Base-by-base conservation (phyloP, 2,797 vertebrate species). In the Arrhamphus sclerolepis region DNA sequence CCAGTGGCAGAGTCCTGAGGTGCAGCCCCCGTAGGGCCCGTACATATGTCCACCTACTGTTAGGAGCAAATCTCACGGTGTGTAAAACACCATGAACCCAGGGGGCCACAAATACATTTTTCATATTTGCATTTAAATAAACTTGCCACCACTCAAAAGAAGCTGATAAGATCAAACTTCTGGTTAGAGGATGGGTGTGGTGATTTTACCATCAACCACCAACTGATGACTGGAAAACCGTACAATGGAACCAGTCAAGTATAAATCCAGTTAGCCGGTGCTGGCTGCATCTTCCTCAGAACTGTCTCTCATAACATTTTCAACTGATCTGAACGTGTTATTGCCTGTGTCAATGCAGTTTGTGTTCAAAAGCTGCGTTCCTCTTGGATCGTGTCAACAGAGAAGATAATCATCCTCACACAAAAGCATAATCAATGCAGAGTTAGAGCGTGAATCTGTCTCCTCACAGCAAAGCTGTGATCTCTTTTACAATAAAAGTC, bases 1-100 rank as follows among this genome's bases (percentile, higher is more conserved):
- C 83, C 88, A 82, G 87, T 56, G 58, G 82, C 75, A 51, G 81
- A 78, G 62, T 70, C 59, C 76, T 6, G 64, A 79, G 74, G 81
- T 81, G 68, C 10, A 1, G 57, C 40, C 59, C 78, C 62, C 4
- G 17, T 1, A 51, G 75, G 77, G 55, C 47, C 14, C 2, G 10
- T 14, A 46, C 82, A 84, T 85, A 86, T 82, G 83, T 70, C 40
- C 54, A 44, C 16, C 56, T 42, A 31, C 61, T 62, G 69, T 80
- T 66, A 62, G 62, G 63, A 47, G 60, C 69, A 70, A 65, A 54
- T 47, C 62, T 49, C 17, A 31, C 13, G 70, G 48, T 63, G 76
- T 53, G 54, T 20, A 63, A 61, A 17, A 46, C 56, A 65, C 63
- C 48, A 21, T 41, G 49, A 69, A 46, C 60, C 66, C 42, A 1